Evolutionary conservation across 2,797 vertebrate species (phyloP).

Genomic region (Falco peregrinus): DNA sequence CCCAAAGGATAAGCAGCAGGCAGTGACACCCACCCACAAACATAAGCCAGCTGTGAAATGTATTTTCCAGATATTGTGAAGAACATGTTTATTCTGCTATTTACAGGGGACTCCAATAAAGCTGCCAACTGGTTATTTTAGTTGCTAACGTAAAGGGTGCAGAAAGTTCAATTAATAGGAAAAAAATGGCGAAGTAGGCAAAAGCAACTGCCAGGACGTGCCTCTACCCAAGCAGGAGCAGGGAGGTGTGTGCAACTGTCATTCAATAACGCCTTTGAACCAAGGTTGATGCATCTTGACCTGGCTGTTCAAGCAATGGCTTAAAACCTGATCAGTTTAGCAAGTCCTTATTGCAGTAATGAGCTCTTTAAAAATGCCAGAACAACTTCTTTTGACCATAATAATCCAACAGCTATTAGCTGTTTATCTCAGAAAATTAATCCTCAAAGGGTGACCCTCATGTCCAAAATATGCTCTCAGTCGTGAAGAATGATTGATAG

Average conservation of each 20-base stretch:
- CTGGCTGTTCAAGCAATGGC: background rate
- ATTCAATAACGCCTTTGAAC: background rate
- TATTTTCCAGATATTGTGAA: background rate
- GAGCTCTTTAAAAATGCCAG: background rate
- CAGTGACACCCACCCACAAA: background rate
- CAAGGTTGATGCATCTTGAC: background rate
- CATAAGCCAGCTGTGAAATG: background rate
- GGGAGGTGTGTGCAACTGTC: background rate
- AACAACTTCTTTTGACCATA: background rate
- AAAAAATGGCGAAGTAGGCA: background rate
- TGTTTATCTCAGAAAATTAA: constrained; percentile 34
- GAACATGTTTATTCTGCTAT: background rate
- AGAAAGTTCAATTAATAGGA: background rate
- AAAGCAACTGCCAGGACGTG: background rate
- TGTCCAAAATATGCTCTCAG: background rate
- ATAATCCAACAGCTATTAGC: background rate
- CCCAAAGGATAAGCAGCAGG: background rate
- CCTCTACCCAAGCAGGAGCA: background rate
- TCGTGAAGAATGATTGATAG: background rate
- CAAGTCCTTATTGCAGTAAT: background rate
- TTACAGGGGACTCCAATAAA: background rate
- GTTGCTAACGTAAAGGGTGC: background rate
- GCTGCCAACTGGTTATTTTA: background rate
- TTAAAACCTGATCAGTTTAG: background rate
- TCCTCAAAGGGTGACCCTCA: constrained; percentile 5